phyloP scores from a whole-genome alignment of 2,113 vertebrate genomes.

The Synodontis membranacea region DNA sequence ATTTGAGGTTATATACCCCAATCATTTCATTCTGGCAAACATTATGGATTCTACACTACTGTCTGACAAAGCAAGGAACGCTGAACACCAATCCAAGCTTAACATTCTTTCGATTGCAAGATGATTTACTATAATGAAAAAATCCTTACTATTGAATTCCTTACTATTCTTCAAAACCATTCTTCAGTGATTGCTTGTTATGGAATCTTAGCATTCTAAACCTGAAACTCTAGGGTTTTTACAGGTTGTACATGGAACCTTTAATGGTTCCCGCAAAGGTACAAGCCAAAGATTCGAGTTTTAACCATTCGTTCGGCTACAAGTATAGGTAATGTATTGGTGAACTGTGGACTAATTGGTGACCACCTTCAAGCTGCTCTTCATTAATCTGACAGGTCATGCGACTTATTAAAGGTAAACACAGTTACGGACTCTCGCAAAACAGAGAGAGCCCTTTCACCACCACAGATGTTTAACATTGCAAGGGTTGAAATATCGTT shows the following conservation, averaged over 20 bases:
- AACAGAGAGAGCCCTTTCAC: background rate
- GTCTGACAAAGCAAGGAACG: background rate
- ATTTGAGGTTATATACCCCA: background rate
- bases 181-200: background rate
- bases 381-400: constrained; percentile 1
- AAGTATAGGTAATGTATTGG: background rate
- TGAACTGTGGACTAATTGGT: background rate
- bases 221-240: background rate
- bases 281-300: background rate
- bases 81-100: background rate
- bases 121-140: background rate
- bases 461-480: constrained; percentile 24
- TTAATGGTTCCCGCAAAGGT: background rate
- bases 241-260: background rate
- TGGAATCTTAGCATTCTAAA: background rate
- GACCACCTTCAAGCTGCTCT: background rate
- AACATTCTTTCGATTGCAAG: background rate
- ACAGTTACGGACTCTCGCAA: background rate
- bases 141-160: background rate
- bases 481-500: constrained; percentile 18
- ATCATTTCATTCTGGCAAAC: background rate
- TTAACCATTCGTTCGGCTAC: background rate
- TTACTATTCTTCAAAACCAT: background rate
- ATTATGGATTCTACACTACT: background rate
- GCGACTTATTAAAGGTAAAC: background rate